Conservation (phyloP, 2,888 invertebrate genomes). For the Halocaridina rubra region DNA sequence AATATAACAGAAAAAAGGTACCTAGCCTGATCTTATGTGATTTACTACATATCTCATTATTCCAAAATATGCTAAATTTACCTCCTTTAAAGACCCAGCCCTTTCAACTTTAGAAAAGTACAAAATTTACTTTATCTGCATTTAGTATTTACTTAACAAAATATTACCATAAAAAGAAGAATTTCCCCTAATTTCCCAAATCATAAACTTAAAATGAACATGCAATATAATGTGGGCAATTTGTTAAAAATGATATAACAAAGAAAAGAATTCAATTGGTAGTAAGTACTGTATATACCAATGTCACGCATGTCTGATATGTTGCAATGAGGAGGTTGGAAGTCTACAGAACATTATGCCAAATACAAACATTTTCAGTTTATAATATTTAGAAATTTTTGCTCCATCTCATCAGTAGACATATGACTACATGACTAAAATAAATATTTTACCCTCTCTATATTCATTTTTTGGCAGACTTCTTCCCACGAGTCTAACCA, state of each 20-base stretch:
- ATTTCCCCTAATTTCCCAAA: not conserved
- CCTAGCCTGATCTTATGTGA: conserved; percentile 34
- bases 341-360: not conserved
- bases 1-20: conserved; percentile 35
- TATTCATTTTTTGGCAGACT: no score
- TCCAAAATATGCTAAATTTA: no score
- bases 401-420: no score
- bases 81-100: not conserved
- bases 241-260: not conserved
- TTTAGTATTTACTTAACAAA: not conserved
- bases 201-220: no score
- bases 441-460: no score
- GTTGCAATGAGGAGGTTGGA: no score
- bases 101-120: not conserved
- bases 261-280: not conserved
- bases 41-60: no score
- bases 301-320: no score
- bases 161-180: not conserved
- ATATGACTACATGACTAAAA: no score
- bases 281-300: not conserved
- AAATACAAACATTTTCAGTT: not conserved
- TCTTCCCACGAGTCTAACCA: no score
- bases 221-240: no score
- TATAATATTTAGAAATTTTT: no score
- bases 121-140: not conserved